Percentiles rank a stretch among this genome's conserved stretches.
These are phyloP conservation scores for Chelonia mydas DNA, from an alignment of 2,797 vertebrate species.

Conservation along the genomic window DNA sequence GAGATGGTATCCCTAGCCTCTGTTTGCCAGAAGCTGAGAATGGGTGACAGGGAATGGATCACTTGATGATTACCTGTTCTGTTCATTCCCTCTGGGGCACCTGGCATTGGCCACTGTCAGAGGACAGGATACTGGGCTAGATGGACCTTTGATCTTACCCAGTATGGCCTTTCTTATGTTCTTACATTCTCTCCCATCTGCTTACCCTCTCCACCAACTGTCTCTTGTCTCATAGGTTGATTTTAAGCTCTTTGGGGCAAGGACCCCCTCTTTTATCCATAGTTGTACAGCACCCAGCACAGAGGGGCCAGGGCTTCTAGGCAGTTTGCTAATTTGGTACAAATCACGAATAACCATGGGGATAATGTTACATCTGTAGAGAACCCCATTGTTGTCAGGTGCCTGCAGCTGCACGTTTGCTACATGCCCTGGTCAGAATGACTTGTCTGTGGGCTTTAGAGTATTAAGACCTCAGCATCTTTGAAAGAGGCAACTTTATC, in stretches of 20 bases:
- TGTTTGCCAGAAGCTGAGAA: too few relatives aligned
- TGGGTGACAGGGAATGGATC: too few relatives aligned
- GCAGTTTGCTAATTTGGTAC: not conserved
- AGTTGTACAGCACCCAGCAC: not conserved
- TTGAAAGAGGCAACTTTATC: not conserved
- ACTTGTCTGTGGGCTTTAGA: not conserved
- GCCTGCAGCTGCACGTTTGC: not conserved
- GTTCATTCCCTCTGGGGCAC: too few relatives aligned
- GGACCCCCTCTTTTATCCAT: not conserved
- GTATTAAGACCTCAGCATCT: not conserved
- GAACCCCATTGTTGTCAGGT: rapidly evolving
- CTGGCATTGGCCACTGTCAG: too few relatives aligned
- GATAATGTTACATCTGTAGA: not conserved
- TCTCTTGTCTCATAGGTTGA: not conserved
- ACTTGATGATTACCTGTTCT: too few relatives aligned
- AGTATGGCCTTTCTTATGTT: too few relatives aligned
- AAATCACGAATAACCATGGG: not conserved
- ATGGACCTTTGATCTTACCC: too few relatives aligned
- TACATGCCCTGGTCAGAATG: not conserved
- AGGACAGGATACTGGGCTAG: too few relatives aligned
- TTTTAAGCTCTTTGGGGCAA: not conserved
- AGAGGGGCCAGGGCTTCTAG: not conserved
- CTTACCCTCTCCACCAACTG: not conserved
- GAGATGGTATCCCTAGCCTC: too few relatives aligned
- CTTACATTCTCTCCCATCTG: not conserved